Conservation (phyloP, 1,140 invertebrate genomes). For the Chymomyza costata region DNA sequence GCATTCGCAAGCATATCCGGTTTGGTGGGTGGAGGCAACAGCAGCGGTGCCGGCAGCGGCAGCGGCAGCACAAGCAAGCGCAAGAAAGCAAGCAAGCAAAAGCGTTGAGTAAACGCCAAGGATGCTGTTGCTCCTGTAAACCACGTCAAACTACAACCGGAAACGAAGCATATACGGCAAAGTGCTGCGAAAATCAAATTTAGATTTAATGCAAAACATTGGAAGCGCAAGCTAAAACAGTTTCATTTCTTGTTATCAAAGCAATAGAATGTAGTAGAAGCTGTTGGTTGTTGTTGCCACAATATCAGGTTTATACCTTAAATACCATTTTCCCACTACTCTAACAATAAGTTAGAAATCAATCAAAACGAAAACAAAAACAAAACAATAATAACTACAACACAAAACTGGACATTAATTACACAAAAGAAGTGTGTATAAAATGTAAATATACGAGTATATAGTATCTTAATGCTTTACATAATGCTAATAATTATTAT, state of each 20-base stretch:
- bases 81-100: slow-evolving; percentile 63
- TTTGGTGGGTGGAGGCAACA: slow-evolving; percentile 27
- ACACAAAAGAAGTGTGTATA: slow-evolving; percentile 60
- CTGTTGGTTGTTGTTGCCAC: no score
- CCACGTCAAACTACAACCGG: slow-evolving; percentile 5
- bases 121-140: slow-evolving; percentile 2
- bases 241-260: slow-evolving; percentile 54
- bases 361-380: slow-evolving; percentile 47
- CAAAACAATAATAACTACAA: no score
- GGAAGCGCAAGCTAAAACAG: slow-evolving; percentile 58
- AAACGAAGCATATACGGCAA: background rate
- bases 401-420: slow-evolving; percentile 43
- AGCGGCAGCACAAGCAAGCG: slow-evolving; percentile 54
- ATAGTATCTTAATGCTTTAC: slow-evolving; percentile 59
- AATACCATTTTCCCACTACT: no score
- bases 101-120: slow-evolving; percentile 56
- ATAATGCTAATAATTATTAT: slow-evolving; percentile 37
- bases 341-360: no score
- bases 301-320: no score
- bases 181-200: slow-evolving; percentile 46
- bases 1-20: slow-evolving; percentile 59
- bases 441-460: slow-evolving; percentile 58
- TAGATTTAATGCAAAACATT: slow-evolving; percentile 59
- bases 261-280: slow-evolving; percentile 10
- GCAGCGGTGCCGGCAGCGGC: slow-evolving; percentile 17